These are phyloP conservation scores for Melanaphis sacchari DNA, from an alignment of 1,140 invertebrate species.

Conservation along the genomic window DNA sequence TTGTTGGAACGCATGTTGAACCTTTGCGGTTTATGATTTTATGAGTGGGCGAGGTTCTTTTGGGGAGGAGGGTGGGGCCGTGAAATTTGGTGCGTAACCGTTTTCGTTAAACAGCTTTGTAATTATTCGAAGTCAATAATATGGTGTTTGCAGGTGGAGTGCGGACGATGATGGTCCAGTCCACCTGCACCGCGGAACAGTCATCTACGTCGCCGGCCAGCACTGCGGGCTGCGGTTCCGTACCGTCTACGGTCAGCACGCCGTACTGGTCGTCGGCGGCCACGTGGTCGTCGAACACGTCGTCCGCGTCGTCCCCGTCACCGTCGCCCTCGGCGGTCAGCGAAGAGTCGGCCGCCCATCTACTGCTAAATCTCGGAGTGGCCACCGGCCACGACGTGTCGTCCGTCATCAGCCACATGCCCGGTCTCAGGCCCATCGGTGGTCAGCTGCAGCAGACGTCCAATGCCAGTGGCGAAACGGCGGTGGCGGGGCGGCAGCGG, in stretches of 20 bases:
- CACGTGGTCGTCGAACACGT: conserved; percentile 63
- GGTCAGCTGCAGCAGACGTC: conserved; percentile 35
- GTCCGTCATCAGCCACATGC: conserved; percentile 72
- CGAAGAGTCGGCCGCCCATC: conserved; percentile 82
- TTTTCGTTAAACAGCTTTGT: no score
- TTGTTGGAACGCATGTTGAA: neutral
- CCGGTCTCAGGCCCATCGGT: conserved; percentile 49
- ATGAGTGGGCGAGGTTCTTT: no score
- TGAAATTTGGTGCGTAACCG: no score
- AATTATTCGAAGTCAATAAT: no score
- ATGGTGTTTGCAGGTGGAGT: conserved; percentile 74
- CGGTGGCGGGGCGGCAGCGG: conserved; percentile 59
- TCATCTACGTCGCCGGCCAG: conserved; percentile 59
- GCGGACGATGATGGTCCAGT: conserved; percentile 88
- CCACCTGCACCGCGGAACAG: conserved; percentile 65
- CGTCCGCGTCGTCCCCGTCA: conserved; percentile 58
- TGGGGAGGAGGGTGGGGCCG: no score
- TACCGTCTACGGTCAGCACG: conserved; percentile 64
- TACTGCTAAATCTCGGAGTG: conserved; percentile 82
- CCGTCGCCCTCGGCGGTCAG: conserved; percentile 64
- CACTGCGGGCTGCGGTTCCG: conserved; percentile 40
- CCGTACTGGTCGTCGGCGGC: conserved; percentile 66
- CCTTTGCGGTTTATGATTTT: no score
- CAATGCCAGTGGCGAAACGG: conserved; percentile 11
- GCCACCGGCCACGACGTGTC: conserved; percentile 80